Percentiles rank a stretch among this genome's conserved stretches.
Conservation (phyloP, 2,113 vertebrate species). For the Heliornis fulica region DNA sequence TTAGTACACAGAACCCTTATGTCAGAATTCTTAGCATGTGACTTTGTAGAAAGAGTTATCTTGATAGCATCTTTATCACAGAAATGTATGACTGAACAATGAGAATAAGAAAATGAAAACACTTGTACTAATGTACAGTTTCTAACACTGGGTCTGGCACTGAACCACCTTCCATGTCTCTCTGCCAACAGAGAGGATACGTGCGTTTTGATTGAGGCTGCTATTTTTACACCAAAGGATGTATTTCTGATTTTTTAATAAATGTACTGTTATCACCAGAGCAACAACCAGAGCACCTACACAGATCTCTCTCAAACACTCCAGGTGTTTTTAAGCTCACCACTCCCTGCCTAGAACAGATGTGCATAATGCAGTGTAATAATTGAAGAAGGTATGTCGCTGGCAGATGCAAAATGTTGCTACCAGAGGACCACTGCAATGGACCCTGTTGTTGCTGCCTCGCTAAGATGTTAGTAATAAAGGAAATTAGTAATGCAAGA, state of each 20-base stretch:
- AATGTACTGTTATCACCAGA: background rate
- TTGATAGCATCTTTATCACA: background rate
- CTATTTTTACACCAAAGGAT: background rate
- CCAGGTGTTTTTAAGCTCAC: background rate
- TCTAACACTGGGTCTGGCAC: background rate
- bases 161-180: background rate
- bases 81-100: background rate
- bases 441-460: fast-evolving
- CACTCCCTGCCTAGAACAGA: background rate
- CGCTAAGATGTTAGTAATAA: background rate
- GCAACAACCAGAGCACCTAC: background rate
- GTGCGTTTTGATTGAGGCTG: background rate
- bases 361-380: background rate
- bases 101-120: background rate
- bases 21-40: background rate
- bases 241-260: background rate
- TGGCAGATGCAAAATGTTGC: background rate
- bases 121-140: background rate
- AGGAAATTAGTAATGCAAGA: background rate
- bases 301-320: background rate
- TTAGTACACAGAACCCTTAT: background rate
- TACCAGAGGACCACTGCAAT: background rate
- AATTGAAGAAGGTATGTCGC: background rate
- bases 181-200: background rate
- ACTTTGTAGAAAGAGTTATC: background rate